phyloP scores from a whole-genome alignment of 2,113 vertebrate genomes.

The Bubalus kerabau region DNA sequence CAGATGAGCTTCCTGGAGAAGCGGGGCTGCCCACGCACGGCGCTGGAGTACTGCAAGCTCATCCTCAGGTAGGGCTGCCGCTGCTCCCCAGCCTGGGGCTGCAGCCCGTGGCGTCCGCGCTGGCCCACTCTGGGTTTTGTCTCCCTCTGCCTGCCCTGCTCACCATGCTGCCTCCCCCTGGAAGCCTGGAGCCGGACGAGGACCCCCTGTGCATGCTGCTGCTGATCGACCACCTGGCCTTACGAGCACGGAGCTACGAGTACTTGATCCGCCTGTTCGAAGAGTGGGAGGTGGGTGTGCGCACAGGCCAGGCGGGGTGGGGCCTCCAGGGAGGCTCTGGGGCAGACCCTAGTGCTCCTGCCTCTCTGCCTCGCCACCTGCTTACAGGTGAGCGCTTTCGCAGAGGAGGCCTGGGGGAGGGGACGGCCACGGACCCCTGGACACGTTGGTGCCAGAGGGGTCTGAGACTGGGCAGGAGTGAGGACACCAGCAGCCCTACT shows the following conservation, averaged over 20 bases:
- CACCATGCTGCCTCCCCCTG: background rate
- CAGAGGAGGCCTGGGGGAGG: background rate
- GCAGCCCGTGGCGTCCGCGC: rapidly evolving
- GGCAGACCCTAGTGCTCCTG: background rate
- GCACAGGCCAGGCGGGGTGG: rapidly evolving
- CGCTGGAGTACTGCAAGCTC: constrained; percentile 96
- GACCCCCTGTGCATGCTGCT: constrained; percentile 95
- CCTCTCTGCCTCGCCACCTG: background rate
- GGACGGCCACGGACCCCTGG: background rate
- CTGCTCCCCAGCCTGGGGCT: background rate
- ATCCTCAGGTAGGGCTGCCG: constrained; percentile 86
- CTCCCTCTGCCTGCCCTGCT: background rate
- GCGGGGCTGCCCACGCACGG: constrained; percentile 94
- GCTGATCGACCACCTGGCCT: constrained; percentile 90
- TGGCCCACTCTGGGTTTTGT: background rate
- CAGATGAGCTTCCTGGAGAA: constrained; percentile 97
- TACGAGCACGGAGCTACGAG: constrained; percentile 89
- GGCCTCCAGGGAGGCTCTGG: background rate
- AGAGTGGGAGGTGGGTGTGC: constrained; percentile 92
- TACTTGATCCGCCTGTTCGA: constrained; percentile 89
- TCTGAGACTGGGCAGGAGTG: background rate
- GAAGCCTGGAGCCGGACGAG: constrained; percentile 92
- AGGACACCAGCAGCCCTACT: rapidly evolving
- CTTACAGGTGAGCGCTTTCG: background rate
- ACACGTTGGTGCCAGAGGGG: background rate